Conservation (phyloP, 2,113 vertebrate species). For the Accipiter cooperii region DNA sequence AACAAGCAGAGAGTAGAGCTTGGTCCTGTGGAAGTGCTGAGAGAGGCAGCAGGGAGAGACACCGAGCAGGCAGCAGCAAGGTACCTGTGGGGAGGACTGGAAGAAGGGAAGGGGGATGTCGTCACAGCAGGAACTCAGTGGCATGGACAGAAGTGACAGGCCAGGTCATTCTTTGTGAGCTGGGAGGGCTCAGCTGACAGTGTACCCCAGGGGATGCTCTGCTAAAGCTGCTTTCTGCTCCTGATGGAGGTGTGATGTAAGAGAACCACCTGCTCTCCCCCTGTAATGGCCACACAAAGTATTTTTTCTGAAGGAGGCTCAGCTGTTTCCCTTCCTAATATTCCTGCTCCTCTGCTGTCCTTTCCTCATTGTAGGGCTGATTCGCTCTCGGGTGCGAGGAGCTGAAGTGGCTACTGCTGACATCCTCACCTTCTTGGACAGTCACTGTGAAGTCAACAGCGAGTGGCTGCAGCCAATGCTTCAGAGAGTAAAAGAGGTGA, state of each 20-base stretch:
- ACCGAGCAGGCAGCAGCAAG: background rate
- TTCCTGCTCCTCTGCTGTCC: background rate
- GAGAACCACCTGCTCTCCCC: background rate
- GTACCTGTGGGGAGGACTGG: background rate
- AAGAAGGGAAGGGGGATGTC: background rate
- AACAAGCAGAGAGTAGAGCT: background rate
- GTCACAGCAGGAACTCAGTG: background rate
- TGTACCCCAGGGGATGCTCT: background rate
- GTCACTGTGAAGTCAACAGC: slow-evolving; percentile 94
- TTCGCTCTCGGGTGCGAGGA: slow-evolving; percentile 92
- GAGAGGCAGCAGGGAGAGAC: background rate
- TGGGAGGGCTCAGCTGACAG: background rate
- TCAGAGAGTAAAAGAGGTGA: slow-evolving; percentile 93
- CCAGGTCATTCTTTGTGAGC: background rate
- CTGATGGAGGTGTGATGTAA: background rate
- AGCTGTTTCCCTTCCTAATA: background rate
- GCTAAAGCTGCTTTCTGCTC: background rate
- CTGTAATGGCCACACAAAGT: background rate
- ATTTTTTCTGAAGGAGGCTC: background rate
- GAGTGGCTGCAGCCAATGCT: slow-evolving; percentile 98
- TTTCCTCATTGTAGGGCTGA: slow-evolving; percentile 77
- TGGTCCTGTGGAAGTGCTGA: background rate
- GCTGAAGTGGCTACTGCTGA: slow-evolving; percentile 84
- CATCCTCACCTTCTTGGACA: slow-evolving; percentile 94
- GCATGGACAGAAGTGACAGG: background rate